These are phyloP conservation scores for Drosophila neocordata DNA, from an alignment of 1,140 invertebrate genomes.

Conservation along the genomic window DNA sequence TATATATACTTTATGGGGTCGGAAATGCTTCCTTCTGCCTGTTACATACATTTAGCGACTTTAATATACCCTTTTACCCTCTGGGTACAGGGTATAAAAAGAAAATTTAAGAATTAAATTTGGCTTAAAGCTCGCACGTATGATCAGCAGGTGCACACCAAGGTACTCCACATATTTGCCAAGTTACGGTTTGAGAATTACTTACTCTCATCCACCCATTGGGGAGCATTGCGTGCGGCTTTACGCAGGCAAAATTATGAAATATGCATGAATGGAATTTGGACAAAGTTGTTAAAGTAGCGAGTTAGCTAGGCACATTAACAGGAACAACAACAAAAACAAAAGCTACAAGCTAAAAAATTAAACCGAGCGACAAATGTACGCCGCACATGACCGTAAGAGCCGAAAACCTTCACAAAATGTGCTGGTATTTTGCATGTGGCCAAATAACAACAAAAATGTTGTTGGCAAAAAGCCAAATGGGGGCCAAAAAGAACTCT, in stretches of 20 bases:
- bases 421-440: not conserved
- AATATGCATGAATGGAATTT: slow-evolving; percentile 8
- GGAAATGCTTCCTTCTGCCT: no score
- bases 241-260: not conserved
- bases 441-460: not conserved
- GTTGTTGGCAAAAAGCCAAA: not conserved
- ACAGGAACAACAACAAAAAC: not conserved
- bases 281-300: not conserved
- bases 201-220: not conserved
- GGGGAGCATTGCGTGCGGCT: not conserved
- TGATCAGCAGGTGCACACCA: no score
- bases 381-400: not conserved
- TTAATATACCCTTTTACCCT: no score
- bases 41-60: no score
- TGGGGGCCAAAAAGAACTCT: not conserved
- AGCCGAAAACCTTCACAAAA: not conserved
- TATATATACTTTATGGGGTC: no score
- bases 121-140: no score
- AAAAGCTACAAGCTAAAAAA: not conserved
- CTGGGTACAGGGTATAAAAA: no score
- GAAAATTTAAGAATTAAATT: not conserved
- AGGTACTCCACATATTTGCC: not conserved
- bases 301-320: not conserved
- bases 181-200: not conserved
- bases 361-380: not conserved